Conservation (phyloP, 2,113 vertebrate genomes). For the Dasyurus viverrinus region DNA sequence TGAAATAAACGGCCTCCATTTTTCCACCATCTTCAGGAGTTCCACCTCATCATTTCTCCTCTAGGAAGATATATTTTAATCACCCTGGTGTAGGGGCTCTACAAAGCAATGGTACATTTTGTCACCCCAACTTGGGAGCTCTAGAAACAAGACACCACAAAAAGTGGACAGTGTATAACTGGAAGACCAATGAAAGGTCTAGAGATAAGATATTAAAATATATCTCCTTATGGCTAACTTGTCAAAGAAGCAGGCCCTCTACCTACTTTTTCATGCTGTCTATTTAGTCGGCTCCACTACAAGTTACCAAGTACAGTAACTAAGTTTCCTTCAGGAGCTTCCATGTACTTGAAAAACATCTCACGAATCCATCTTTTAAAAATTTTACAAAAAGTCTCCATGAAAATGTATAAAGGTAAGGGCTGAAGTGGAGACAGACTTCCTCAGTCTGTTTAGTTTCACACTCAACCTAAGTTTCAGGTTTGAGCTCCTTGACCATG, state of each 20-base stretch:
- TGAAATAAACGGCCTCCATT: too few species aligned
- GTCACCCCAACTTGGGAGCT: too few species aligned
- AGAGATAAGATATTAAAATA: neutral
- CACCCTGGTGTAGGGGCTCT: too few species aligned
- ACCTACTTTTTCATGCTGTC: neutral
- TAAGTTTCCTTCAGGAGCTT: neutral
- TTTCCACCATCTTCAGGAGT: too few species aligned
- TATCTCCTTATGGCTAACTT: neutral
- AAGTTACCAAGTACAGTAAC: neutral
- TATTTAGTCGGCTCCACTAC: neutral
- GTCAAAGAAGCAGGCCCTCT: neutral
- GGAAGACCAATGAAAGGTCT: neutral
- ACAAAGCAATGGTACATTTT: too few species aligned
- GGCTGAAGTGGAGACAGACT: neutral
- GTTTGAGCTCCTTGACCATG: conserved; percentile 22
- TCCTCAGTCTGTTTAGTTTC: conserved; percentile 25
- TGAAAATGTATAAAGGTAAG: conserved; percentile 44
- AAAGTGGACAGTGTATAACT: neutral
- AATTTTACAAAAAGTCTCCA: neutral
- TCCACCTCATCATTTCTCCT: too few species aligned
- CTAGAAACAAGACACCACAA: too few species aligned
- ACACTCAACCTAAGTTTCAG: neutral
- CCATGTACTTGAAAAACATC: neutral
- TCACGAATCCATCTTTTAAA: neutral
- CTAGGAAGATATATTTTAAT: too few species aligned